Conservation (phyloP, 2,113 vertebrate species). For the Nannobrachium achirus region DNA sequence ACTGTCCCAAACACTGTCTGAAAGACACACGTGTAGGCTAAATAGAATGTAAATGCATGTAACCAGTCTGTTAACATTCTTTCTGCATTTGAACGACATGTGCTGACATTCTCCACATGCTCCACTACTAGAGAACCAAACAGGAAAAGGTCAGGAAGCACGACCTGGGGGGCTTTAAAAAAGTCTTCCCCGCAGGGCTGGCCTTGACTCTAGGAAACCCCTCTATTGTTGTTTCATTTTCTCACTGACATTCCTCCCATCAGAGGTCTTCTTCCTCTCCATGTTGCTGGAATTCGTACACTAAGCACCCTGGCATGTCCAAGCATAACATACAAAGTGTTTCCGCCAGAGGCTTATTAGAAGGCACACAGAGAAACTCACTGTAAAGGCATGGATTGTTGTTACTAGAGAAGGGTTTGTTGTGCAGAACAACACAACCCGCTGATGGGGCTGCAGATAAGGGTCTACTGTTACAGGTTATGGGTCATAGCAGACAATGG, state of each 20-base stretch:
- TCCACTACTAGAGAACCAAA: conserved; percentile 10
- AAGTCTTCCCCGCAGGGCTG: neutral
- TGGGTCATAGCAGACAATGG: too few relatives aligned
- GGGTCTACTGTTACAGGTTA: too few relatives aligned
- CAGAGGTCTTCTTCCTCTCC: neutral
- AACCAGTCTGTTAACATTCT: neutral
- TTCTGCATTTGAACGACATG: neutral
- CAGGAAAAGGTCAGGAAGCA: conserved; percentile 47
- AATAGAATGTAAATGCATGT: neutral
- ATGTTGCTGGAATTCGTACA: neutral
- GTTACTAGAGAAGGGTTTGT: too few relatives aligned
- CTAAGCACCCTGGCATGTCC: too few relatives aligned
- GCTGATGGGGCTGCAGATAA: too few relatives aligned
- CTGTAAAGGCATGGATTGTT: too few relatives aligned
- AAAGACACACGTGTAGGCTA: too few relatives aligned
- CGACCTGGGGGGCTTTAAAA: conserved; percentile 1
- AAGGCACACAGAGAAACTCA: too few relatives aligned
- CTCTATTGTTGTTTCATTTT: conserved; percentile 20
- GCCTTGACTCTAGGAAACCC: conserved; percentile 35
- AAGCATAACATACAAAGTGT: neutral
- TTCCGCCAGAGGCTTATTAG: too few relatives aligned
- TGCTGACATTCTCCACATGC: conserved; percentile 20
- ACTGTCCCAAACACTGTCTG: too few relatives aligned
- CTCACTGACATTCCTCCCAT: neutral
- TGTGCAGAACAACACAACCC: too few relatives aligned